These are phyloP conservation scores for Centroberyx gerrardi DNA, from an alignment of 2,797 vertebrate genomes.

Conservation along the genomic window DNA sequence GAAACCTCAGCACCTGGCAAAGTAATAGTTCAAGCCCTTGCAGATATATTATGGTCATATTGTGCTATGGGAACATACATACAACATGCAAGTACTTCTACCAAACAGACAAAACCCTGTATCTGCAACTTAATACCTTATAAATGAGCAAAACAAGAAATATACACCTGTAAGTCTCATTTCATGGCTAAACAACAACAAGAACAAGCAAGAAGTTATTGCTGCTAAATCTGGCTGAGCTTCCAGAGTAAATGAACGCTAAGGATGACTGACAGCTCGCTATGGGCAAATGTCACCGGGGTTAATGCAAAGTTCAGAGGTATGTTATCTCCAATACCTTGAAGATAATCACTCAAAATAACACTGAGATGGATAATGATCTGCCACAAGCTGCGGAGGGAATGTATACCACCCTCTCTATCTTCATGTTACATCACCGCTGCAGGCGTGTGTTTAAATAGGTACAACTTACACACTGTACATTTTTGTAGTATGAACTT, in stretches of 20 bases:
- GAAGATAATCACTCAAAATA: constrained; percentile 23
- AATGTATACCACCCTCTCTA: background rate
- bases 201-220: background rate
- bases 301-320: constrained; percentile 12
- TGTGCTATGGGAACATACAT: no score
- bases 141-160: background rate
- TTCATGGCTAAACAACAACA: no score
- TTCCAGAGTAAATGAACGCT: background rate
- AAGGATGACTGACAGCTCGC: constrained; percentile 4
- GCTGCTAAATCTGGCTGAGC: background rate
- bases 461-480: background rate
- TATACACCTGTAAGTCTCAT: background rate
- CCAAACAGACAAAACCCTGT: background rate
- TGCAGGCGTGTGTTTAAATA: background rate
- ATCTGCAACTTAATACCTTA: background rate
- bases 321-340: constrained; percentile 2
- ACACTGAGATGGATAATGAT: constrained; percentile 26
- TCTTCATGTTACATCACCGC: background rate
- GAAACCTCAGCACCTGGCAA: no score
- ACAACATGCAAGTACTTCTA: background rate
- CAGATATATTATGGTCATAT: no score
- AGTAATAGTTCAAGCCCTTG: no score
- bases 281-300: background rate
- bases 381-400: constrained; percentile 6
- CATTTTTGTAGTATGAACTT: background rate